Percentiles rank a stretch among this genome's conserved stretches.
Evolutionary conservation across 2,888 invertebrate species (phyloP).

Genomic region (Epinotia brunnichana): DNA sequence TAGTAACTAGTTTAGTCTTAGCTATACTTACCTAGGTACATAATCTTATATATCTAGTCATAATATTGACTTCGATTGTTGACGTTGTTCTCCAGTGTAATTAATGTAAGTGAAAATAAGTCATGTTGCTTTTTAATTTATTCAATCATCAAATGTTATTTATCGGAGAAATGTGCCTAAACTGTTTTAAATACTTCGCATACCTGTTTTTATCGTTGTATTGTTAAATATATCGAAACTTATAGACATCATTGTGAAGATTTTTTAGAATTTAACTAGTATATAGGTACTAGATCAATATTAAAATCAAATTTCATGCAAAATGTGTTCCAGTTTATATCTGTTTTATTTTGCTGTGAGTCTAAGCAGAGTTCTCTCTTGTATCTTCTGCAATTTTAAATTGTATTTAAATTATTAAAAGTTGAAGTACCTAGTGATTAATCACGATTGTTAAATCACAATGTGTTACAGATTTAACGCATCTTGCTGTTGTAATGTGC

Average conservation of each 20-base stretch:
- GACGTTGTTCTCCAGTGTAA: conserved; percentile 9
- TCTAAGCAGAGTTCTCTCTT: background rate
- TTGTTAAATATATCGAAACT: conserved; percentile 16
- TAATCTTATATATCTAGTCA: conserved; percentile 13
- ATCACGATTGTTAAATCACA: conserved; percentile 25
- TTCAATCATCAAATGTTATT: conserved; percentile 48
- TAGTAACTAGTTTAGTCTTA: conserved; percentile 20
- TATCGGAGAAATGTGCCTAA: conserved; percentile 70
- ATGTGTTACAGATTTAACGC: conserved; percentile 58
- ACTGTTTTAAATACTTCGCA: conserved; percentile 50
- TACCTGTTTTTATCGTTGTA: conserved; percentile 39
- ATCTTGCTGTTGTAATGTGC: conserved; percentile 72
- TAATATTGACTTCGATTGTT: conserved; percentile 16
- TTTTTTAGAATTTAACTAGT: conserved; percentile 10
- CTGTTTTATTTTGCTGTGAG: conserved; percentile 26
- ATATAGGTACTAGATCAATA: conserved; percentile 2
- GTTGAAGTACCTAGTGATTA: background rate
- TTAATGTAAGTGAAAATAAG: conserved; percentile 24
- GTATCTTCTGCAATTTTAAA: conserved; percentile 16
- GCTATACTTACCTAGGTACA: conserved; percentile 25
- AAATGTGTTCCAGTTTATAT: conserved; percentile 31
- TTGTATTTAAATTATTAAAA: conserved; percentile 8
- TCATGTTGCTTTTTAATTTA: conserved; percentile 48
- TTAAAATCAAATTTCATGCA: background rate
- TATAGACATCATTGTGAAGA: background rate